phyloP scores from a whole-genome alignment of 1,140 invertebrate species.

The Drosophila elegans region DNA sequence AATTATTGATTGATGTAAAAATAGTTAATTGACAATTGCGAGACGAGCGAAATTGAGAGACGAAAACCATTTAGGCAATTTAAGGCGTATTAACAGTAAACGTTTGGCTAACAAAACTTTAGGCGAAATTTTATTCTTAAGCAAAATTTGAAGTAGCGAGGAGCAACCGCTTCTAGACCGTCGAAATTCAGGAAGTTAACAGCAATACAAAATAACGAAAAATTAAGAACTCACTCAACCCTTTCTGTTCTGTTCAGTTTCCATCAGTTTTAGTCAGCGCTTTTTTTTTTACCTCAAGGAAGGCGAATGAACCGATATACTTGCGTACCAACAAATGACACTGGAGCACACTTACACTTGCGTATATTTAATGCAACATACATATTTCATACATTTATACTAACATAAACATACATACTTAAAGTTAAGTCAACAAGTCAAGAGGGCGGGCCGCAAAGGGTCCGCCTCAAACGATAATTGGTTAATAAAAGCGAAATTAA shows the following conservation, averaged over 20 bases:
- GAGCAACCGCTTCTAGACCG: slow-evolving; percentile 35
- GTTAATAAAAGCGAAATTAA: slow-evolving; percentile 80
- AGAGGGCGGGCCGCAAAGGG: slow-evolving; percentile 46
- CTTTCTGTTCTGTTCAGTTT: slow-evolving; percentile 57
- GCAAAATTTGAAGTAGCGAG: slow-evolving; percentile 57
- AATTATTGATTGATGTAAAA: slow-evolving; percentile 81
- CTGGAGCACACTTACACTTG: slow-evolving; percentile 52
- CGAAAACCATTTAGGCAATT: slow-evolving; percentile 82
- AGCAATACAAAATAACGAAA: slow-evolving; percentile 28
- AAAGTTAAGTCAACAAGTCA: slow-evolving; percentile 74
- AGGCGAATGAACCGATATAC: slow-evolving; percentile 43
- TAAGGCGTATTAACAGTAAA: slow-evolving; percentile 85
- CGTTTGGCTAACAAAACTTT: slow-evolving; percentile 79
- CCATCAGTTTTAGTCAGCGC: slow-evolving; percentile 36
- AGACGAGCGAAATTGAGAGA: slow-evolving; percentile 55
- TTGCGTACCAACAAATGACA: slow-evolving; percentile 68
- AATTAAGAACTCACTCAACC: slow-evolving; percentile 24
- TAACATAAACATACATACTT: slow-evolving; percentile 59
- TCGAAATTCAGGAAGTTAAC: slow-evolving; percentile 62
- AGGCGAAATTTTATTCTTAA: slow-evolving; percentile 79
- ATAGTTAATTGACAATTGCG: slow-evolving; percentile 74
- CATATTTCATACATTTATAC: slow-evolving; percentile 84
- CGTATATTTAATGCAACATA: slow-evolving; percentile 65
- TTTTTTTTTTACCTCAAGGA: slow-evolving; percentile 45
- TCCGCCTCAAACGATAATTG: slow-evolving; percentile 64